Base-by-base conservation (phyloP, 2,797 vertebrate species). In the Kryptolebias ocellatus region DNA sequence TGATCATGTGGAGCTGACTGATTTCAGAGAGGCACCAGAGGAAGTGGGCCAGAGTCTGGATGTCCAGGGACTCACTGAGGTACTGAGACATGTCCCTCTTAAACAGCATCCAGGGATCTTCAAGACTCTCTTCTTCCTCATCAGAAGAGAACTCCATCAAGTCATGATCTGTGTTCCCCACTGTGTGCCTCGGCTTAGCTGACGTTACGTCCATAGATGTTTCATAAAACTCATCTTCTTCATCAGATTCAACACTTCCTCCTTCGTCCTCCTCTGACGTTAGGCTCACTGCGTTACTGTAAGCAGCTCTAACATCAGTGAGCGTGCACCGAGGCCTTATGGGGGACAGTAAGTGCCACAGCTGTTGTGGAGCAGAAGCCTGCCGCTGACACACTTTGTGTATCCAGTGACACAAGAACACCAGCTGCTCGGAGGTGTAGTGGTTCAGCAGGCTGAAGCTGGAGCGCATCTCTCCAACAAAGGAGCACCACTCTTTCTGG, bases 351-450 rank as follows among this genome's bases (percentile, higher is more conserved):
- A 95, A 72, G 67, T 89, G 64, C 88, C 94, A 91, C 29, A 94
- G 62, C 67, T 92, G 90, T n/a, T 62, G 89, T 53, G 89, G 90
- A 65, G 74, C 73, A 2, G 84, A 15, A 0, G 20, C 61, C 14
- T 42, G 70, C 3, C 10, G 31, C 12, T 42, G 57, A 55, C 76
- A 85, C 58, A 85, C 71, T 18, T 52, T 62, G 67, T 87, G 78
- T 45, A 95, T 61, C 81, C 90, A 91, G 53, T 87, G 70, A 46
- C 93, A 90, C 56, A 95, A 74, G 60, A 90, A 93, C 50, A 94
- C 89, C 44, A 95, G 61, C 86, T 95, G 94, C 58, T 90, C 91
- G 0, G 94, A 91, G 2, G 91, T 94, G 84, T 86, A 95, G 68
- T 91, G 81, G 81, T 94, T 95, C 61, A 95, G 76, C 27, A 89